Percentiles rank a stretch among this genome's conserved stretches.
Conservation (phyloP, 2,888 invertebrate species). For the Chaitophorus viminalis region DNA sequence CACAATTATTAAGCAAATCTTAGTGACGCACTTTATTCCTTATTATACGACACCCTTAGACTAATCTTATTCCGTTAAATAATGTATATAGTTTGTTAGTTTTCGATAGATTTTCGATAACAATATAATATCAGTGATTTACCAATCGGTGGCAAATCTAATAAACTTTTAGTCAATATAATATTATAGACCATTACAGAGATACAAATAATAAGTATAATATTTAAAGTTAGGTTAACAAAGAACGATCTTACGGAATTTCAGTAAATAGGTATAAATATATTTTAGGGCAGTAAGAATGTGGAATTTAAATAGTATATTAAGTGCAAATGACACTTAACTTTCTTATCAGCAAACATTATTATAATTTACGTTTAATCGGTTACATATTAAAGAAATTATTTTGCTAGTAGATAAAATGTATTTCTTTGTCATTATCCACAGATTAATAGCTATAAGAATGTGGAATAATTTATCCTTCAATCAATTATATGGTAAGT, state of each 20-base stretch:
- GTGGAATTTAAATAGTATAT: not conserved
- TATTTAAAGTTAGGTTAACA: too few species aligned
- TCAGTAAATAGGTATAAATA: not conserved
- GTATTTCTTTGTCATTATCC: not conserved
- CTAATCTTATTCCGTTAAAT: too few species aligned
- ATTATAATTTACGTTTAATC: constrained; percentile 7
- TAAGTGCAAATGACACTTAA: not conserved
- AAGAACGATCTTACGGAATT: not conserved
- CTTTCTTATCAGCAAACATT: not conserved
- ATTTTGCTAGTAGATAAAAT: not conserved
- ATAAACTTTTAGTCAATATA: too few species aligned
- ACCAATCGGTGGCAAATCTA: too few species aligned
- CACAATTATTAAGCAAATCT: too few species aligned
- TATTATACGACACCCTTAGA: too few species aligned
- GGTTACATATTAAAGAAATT: not conserved
- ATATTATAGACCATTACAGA: too few species aligned
- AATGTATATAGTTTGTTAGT: too few species aligned
- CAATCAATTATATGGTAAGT: not conserved
- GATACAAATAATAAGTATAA: too few species aligned
- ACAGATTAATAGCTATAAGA: not conserved
- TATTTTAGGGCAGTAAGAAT: not conserved
- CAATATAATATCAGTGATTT: too few species aligned
- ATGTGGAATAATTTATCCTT: not conserved
- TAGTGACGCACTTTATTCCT: too few species aligned
- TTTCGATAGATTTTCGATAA: too few species aligned